These are phyloP conservation scores for Sarcophaga rosellei DNA, from an alignment of 2,888 invertebrate species.

Conservation along the genomic window DNA sequence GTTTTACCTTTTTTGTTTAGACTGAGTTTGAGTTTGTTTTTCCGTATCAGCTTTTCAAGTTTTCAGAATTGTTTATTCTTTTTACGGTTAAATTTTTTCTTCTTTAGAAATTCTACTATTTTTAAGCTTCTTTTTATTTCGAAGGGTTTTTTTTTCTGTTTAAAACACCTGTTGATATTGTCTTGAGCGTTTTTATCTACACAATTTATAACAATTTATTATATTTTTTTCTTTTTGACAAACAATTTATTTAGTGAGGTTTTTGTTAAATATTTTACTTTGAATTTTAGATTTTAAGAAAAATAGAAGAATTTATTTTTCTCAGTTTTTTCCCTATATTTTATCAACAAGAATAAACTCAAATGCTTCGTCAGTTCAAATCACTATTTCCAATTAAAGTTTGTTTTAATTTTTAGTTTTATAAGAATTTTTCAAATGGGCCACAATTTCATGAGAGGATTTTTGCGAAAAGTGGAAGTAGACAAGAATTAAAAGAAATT, in stretches of 20 bases:
- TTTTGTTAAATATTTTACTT: neutral
- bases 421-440: neutral
- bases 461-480: no score
- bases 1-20: slow-evolving; percentile 57
- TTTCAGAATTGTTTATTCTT: slow-evolving; percentile 54
- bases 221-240: slow-evolving; percentile 48
- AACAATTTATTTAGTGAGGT: no score
- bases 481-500: no score
- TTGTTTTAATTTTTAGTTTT: neutral
- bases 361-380: neutral
- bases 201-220: slow-evolving; percentile 31
- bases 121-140: slow-evolving; percentile 58
- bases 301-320: neutral
- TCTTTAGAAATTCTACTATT: slow-evolving; percentile 71
- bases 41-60: slow-evolving; percentile 64
- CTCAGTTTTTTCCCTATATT: neutral
- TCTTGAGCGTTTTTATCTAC: slow-evolving; percentile 58
- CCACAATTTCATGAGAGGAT: no score
- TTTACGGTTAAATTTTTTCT: slow-evolving; percentile 62
- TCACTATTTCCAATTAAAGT: neutral
- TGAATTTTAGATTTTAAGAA: neutral
- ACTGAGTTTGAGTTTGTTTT: slow-evolving; percentile 50
- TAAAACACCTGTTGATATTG: slow-evolving; percentile 70
- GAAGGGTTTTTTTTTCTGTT: slow-evolving; percentile 53
- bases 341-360: neutral